Conservation (phyloP, 2,113 vertebrate genomes). For the Boleophthalmus pectinirostris region DNA sequence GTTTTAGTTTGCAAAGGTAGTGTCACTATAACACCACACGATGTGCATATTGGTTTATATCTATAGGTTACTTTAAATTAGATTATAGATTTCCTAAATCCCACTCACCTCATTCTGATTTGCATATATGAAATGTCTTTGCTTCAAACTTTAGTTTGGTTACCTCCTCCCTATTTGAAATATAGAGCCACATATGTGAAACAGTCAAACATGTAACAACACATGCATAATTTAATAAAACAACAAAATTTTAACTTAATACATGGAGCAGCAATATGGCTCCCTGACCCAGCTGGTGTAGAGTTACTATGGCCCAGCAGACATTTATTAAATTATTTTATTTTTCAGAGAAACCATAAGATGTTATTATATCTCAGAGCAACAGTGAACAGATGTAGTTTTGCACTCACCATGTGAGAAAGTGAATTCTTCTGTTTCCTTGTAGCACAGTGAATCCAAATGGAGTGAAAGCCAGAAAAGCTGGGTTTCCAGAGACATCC, state of each 20-base stretch:
- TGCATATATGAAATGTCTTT: slow-evolving; percentile 98
- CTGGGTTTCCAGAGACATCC: slow-evolving; percentile 96
- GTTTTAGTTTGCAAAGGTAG: not conserved
- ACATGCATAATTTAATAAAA: not conserved
- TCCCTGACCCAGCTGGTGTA: too few species aligned
- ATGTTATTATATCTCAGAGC: not conserved
- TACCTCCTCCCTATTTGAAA: slow-evolving; percentile 89
- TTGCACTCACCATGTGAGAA: slow-evolving; percentile 93
- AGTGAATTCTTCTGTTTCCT: slow-evolving; percentile 93
- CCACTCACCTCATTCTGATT: slow-evolving; percentile 93
- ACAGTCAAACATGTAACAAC: not conserved
- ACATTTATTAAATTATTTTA: too few species aligned
- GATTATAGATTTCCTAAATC: not conserved
- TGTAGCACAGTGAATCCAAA: slow-evolving; percentile 97
- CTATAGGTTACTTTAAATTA: not conserved
- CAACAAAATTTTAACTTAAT: not conserved
- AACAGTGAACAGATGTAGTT: not conserved
- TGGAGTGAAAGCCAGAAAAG: slow-evolving; percentile 95
- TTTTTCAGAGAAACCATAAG: not conserved
- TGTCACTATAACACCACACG: not conserved
- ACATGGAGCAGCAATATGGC: too few species aligned
- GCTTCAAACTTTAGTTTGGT: slow-evolving; percentile 98
- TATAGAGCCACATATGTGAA: not conserved
- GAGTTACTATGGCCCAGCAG: too few species aligned
- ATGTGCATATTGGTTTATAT: not conserved